Evolutionary conservation across 2,797 vertebrate species (phyloP), one percentile per base, ranked within the genome.

Genomic region (Acanthurus leucopareius): DNA sequence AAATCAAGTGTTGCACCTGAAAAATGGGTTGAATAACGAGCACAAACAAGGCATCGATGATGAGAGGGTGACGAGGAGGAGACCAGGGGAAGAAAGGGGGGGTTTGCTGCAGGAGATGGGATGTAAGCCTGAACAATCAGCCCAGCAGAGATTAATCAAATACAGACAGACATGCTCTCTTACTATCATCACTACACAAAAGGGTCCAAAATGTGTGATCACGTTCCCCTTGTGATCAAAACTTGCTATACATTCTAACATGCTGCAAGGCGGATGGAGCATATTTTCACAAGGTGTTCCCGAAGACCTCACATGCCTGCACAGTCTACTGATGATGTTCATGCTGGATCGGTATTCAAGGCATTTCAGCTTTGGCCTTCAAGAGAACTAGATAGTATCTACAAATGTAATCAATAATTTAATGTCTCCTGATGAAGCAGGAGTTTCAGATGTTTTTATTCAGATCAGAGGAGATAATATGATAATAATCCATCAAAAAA

Each of bases 1-100:
- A 66, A 85, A 82, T 79, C 66, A 71, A 75, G 69, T 69, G 85
- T 94, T 89, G 91, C 54, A 92, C 76, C 80, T 86, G 83, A 80
- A 85, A 62, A 69, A 81, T 10, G 8, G 74, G 53, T 87, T 79
- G 77, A 86, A 76, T 80, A 35, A 83, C 0, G 16, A 25, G 20
- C 17, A 69, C 47, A 76, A 49, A 79, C 14, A 14, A 64, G 17
- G 56, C 17, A 25, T 44, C 47, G 82, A 73, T 57, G 69, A 66
- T 42, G 40, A 42, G 10, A 42, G 6, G 32, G 32, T 7, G 7
- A 35, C 32, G 6, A 13, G 40, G 40, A 51, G 63, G 57, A 52
- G 48, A 48, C 25, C 52, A 49, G 32, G 28, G 57, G 5, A 49
- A 60, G 16, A 35, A 61, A n/a, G 52, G 65, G 13, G 65, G 57